Evolutionary conservation across 2,797 vertebrate species (phyloP).

Genomic region (Tragopan temminckii): DNA sequence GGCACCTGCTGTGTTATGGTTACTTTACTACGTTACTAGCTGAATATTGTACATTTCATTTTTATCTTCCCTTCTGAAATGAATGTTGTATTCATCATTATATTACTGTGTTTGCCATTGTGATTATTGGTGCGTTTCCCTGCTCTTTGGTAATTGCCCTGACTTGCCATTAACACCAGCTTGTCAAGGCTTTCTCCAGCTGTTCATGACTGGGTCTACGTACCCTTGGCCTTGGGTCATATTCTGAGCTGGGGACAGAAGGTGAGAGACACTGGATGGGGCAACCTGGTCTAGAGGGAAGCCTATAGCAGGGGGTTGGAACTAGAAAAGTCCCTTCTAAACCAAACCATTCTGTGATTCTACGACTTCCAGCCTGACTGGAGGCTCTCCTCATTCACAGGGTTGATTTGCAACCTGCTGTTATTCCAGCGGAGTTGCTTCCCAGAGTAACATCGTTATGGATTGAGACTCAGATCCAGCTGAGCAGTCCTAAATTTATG

Average conservation of each 20-base stretch:
- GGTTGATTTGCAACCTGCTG: not conserved
- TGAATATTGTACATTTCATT: not conserved
- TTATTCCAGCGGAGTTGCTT: not conserved
- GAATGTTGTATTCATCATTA: not conserved
- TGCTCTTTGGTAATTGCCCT: not conserved
- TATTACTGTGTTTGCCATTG: not conserved
- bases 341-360: too few relatives aligned
- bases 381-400: not conserved
- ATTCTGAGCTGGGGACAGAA: not conserved
- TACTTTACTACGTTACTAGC: not conserved
- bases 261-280: not conserved
- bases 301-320: too few relatives aligned
- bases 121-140: not conserved
- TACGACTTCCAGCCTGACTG: not conserved
- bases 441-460: rapidly evolving
- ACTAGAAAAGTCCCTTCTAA: too few relatives aligned
- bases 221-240: not conserved
- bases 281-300: too few relatives aligned
- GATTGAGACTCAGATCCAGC: not conserved
- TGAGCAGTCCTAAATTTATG: not conserved
- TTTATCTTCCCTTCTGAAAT: not conserved
- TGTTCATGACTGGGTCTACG: not conserved
- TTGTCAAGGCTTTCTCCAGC: not conserved
- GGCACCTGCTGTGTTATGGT: not conserved
- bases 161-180: not conserved